phyloP scores from a whole-genome alignment of 2,113 vertebrate species.

The Colinus virginianus region DNA sequence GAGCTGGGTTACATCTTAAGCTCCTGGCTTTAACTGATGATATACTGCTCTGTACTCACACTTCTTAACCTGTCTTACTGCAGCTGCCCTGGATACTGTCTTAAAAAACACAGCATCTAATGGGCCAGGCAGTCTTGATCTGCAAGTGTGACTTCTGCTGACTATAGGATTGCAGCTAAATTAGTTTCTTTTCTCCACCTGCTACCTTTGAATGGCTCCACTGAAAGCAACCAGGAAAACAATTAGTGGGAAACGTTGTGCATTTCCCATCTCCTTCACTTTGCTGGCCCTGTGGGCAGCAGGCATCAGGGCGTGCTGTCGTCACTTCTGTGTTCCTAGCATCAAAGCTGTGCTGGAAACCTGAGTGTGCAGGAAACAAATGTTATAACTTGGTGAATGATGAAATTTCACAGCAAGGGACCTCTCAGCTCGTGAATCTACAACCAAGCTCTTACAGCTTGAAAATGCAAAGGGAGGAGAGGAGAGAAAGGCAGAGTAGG shows the following conservation, averaged over 20 bases:
- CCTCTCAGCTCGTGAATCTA: not conserved
- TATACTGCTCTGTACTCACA: fast-evolving
- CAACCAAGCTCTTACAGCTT: not conserved
- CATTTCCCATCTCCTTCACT: not conserved
- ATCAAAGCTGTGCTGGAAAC: not conserved
- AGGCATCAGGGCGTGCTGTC: not conserved
- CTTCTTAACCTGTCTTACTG: not conserved
- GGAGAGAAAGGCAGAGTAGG: not conserved
- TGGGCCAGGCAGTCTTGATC: not conserved
- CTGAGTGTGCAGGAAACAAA: not conserved
- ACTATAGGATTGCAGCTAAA: not conserved
- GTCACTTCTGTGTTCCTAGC: not conserved
- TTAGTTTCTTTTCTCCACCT: not conserved
- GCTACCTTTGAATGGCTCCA: not conserved
- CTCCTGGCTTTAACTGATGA: not conserved
- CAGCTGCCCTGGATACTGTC: not conserved
- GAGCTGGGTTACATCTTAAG: fast-evolving
- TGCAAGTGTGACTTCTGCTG: not conserved
- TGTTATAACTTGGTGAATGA: not conserved
- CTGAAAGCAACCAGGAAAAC: not conserved
- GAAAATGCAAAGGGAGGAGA: not conserved
- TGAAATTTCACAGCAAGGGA: constrained; percentile 4
- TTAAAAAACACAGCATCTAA: not conserved
- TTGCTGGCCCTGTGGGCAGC: not conserved
- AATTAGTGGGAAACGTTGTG: not conserved